Base-by-base conservation (phyloP, 35 echinoderm and acorn worm genomes). In the Ophiothrix spiculata region DNA sequence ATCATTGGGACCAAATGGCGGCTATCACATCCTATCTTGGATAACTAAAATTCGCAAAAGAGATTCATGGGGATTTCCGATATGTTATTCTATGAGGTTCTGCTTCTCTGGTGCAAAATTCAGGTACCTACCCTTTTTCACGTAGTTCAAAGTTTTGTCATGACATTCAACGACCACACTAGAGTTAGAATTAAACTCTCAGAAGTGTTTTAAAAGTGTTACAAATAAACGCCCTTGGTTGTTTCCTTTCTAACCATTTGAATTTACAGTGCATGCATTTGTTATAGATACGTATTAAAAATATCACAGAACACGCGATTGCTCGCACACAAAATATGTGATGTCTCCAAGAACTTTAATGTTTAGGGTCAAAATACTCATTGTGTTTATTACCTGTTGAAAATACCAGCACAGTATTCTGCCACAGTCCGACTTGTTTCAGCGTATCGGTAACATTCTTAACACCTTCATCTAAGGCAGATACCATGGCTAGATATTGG, bases 401-500 rank as follows among this genome's bases (percentile, higher is more conserved):
- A 36, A 92, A 92, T 75, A 92, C 63, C 16, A 92, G 80, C 2
- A 92, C 86, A 28, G 85, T 89, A 37, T 92, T 84, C 25, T 92
- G 1, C 31, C 78, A 88, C 16, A 92, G 80, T 1, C 75, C 73
- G 13, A 33, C 2, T 2, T 31, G 33, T 31, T 28, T 21, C 39
- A 92, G 75, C 0, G 81, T 40, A 31, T 37, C 25, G 0, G 69
- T 76, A 31, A 92, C 74, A 28, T 88, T 88, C 19, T 56, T 41
- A 31, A 92, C 79, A 39, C 80, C 91, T 25, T 41, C 32, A 39
- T 92, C 91, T 34, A 92, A 34, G 31, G 64, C 79, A 33, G 86
- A 35, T 11, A 87, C 79, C 78, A 88, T 80, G 19, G 38, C 91
- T 33, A 80, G 79, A 56, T 88, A 92, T 2, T 36, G 28, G 1